These are phyloP conservation scores for Cossypha caffra DNA, from an alignment of 2,797 vertebrate genomes.

Conservation along the genomic window DNA sequence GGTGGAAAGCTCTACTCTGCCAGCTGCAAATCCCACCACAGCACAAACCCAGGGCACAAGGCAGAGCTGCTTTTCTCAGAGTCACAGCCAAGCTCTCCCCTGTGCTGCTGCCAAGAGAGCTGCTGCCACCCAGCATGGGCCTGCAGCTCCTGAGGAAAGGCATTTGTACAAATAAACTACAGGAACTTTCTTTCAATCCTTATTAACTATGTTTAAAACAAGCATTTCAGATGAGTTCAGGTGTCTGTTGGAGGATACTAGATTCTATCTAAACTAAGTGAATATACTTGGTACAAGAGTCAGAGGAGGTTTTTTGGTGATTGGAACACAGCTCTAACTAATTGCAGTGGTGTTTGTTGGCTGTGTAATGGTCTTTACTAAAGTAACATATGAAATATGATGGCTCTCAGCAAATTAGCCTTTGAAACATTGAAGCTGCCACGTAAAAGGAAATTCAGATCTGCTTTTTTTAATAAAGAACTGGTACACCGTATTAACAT, in stretches of 20 bases:
- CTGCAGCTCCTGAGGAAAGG: not conserved
- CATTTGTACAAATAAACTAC: not conserved
- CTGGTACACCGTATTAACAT: not conserved
- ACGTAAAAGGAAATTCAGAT: not conserved
- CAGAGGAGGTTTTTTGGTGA: not conserved
- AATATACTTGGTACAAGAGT: not conserved
- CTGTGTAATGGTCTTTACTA: not conserved
- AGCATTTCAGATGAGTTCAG: not conserved
- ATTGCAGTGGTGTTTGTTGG: not conserved
- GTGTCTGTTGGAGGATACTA: not conserved
- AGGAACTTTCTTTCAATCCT: not conserved
- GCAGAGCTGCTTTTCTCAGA: not conserved
- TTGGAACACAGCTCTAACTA: not conserved
- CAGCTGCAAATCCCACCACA: not conserved
- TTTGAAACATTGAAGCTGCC: not conserved
- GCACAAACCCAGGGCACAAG: rapidly evolving
- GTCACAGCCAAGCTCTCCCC: not conserved
- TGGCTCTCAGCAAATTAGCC: not conserved
- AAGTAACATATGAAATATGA: not conserved
- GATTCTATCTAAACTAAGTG: not conserved
- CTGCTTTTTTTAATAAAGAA: not conserved
- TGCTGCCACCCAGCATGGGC: not conserved
- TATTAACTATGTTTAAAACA: not conserved
- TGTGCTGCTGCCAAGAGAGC: not conserved
- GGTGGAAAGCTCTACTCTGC: not conserved